Base-by-base conservation (phyloP, 2,113 vertebrate genomes). In the Cheirogaleus medius region DNA sequence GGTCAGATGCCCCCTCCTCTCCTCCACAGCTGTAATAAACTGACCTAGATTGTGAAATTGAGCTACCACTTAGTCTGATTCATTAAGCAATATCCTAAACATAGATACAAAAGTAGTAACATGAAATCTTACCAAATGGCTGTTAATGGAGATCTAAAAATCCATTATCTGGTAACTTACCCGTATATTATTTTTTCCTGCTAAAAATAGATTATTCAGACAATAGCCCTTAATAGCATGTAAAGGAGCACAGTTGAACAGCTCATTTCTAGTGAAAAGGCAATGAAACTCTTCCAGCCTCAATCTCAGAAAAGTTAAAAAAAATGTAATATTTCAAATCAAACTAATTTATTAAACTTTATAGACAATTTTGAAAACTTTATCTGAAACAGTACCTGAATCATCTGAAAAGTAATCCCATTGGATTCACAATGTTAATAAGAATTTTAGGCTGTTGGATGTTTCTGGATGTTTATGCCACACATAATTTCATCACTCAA, bases 71-170 rank as follows among this genome's bases (percentile, higher is more conserved):
- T 97, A 94, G 58, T 73, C 73, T 90, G 49, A 74, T 93, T 95
- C 82, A 93, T 71, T 95, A 58, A 96, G 94, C 9, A 73, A 39
- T 47, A 37, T 89, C 54, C 92, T 96, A 97, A 97, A 98, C 96
- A 91, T 91, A 96, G 76, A 58, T 42, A 23, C 3, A 47, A 34
- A 83, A 89, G 60, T 58, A 81, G 68, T 73, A 97, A 89, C 23
- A 39, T 90, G 74, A 97, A 95, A 88, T 97, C 84, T 95, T 96
- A 82, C 58, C 87, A 96, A 91, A 95, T 82, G 93, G 77, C 73
- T 97, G n/a, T 68, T 92, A 97, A 63, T 96, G 81, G n/a, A 89
- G 20, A 83, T 81, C 66, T 71, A 64, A 95, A 97, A 95, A 63
- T 4, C 29, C 87, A 96, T 98, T 96, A 87, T 90, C 49, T 32